Base-by-base conservation (phyloP, 2,113 vertebrate species). In the Nothocercus julius region DNA sequence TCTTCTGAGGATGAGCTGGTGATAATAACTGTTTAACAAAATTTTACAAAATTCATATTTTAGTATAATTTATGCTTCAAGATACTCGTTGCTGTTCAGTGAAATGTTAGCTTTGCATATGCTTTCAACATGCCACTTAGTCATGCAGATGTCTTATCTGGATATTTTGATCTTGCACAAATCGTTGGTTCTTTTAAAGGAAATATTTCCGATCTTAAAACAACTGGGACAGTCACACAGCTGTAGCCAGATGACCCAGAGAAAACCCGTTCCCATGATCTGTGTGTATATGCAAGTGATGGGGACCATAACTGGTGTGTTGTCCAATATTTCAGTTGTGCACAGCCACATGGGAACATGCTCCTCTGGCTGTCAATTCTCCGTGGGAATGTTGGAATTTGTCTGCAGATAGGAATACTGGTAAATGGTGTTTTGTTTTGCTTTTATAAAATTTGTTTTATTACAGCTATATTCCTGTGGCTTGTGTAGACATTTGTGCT, bases 151-250 rank as follows among this genome's bases (percentile, higher is more conserved):
- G 72, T 78, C 42, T 85, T 42, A 66, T 77, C 25, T 92, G 73
- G 30, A 6, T 82, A 83, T 70, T 82, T 72, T 51, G 0, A 84
- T 83, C 40, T 59, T 63, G 28, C 28, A 56, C 30, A 86, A 58
- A 34, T 77, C 75, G 30, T 34, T 77, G 81, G 32, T 72, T 85
- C 14, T 11, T 87, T 87, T 95, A 67, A 87, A 88, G 64, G 59
- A 92, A 87, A 78, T 45, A 61, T 95, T 96, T 96, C 32, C 88
- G 51, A 94, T 88, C 58, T 89, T 62, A 86, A 97, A 93, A 68
- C 51, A 91, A 69, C 81, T 90, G 45, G 79, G 54, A 78, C 18
- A 34, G 28, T 58, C 36, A 63, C 4, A 2, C 28, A 91, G 82
- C 88, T 91, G 74, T 86, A 87, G 36, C 88, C 76, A 95, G 92